phyloP scores from a whole-genome alignment of 1,140 invertebrate species.

The Phthorimaea operculella region DNA sequence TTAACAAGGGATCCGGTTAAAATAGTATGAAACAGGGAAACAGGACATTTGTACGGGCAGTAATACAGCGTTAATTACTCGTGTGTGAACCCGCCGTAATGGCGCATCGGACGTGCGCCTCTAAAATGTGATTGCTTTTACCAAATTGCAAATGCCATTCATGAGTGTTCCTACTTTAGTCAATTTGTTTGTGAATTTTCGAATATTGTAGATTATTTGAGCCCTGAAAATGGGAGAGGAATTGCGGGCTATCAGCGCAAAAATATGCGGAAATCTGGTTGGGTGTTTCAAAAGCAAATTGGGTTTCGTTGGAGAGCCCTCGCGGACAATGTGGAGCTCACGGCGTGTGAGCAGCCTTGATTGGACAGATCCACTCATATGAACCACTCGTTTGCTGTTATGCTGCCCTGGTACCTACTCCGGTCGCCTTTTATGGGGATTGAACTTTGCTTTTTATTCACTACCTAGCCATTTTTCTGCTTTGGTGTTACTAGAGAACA shows the following conservation, averaged over 20 bases:
- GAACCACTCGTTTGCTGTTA: not conserved
- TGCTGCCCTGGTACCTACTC: not conserved
- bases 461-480: no score
- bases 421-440: no score
- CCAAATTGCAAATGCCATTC: no score
- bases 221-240: no score
- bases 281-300: not conserved
- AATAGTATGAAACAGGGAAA: not conserved
- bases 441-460: no score
- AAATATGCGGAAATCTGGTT: not conserved
- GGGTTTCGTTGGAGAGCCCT: not conserved
- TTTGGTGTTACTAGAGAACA: no score
- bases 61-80: not conserved
- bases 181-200: no score
- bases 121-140: no score
- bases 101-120: no score
- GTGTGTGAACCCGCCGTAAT: not conserved
- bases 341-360: constrained; percentile 15
- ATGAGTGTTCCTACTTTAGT: no score
- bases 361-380: constrained; percentile 18
- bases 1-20: not conserved
- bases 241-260: not conserved
- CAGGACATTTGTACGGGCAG: not conserved
- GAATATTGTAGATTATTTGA: no score
- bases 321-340: not conserved